Base-by-base conservation (phyloP, 1,140 invertebrate species). In the Caenorhabditis briggsae region DNA sequence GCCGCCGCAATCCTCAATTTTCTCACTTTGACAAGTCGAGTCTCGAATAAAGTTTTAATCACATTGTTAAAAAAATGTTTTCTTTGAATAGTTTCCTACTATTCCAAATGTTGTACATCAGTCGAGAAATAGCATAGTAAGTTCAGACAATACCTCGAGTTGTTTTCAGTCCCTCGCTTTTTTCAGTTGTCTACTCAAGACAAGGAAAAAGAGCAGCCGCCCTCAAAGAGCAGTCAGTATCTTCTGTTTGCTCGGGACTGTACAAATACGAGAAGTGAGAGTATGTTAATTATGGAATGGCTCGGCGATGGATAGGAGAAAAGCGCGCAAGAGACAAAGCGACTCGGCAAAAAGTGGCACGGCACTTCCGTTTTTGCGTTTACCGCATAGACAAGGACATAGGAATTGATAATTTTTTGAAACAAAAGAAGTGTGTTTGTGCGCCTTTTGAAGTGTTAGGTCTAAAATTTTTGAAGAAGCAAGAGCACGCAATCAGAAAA, bases 201-300 rank as follows among this genome's bases (percentile, higher is more conserved):
- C 70, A 50, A 78, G 70, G 33, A 78, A 78, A 33, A 33, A 78
- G 70, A 78, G 70, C 70, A 48, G 70, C 70, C 46, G 70, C 46
- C 70, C 70, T 50, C 70, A 78, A 53, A 78, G 70, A 78, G 70
- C 70, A 78, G 70, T 20, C 70, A 78, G 70, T 78, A 78, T 78
- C 70, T 50, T 78, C 50, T 78, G 46, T 78, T 78, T 78, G 46
- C n/a, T 43, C 65, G 18, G 64, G 70, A 78, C 70, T 78, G 70
- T 78, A 50, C 70, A 78, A 78, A 78, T 46, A 70, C 50, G 23
- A 61, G 59, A 61, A 78, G 70, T 78, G 70, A 78, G 70, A 78
- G 70, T 78, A 78, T 78, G 70, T 78, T 78, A 78, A 78, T 78
- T 78, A 78, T 78, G 70, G 70, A 78, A 78, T 78, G 70, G 70